Evolutionary conservation across 2,797 vertebrate genomes (phyloP).

Genomic region (Adelosebastes latens): DNA sequence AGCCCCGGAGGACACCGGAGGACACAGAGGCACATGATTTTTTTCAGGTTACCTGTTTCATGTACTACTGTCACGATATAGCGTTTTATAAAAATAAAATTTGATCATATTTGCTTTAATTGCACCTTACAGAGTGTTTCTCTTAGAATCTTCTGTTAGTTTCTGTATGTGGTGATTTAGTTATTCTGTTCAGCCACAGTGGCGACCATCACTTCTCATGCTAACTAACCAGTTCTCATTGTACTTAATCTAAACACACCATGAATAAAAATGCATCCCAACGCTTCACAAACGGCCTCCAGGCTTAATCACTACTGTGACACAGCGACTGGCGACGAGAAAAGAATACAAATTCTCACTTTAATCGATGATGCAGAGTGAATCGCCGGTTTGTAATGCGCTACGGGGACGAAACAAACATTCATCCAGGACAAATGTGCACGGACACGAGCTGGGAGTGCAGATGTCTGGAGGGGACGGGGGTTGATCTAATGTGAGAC

Average conservation of each 20-base stretch:
- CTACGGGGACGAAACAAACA: neutral
- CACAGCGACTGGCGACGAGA: neutral
- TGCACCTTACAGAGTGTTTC: neutral
- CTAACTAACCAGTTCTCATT: neutral
- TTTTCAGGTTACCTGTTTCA: too few species aligned
- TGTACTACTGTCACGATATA: too few species aligned
- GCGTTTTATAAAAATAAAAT: too few species aligned
- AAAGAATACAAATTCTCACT: neutral
- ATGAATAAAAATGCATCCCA: neutral
- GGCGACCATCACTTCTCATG: neutral
- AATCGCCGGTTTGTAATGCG: neutral
- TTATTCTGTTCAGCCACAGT: neutral
- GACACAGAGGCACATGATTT: too few species aligned
- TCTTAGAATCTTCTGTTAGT: neutral
- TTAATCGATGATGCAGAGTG: neutral
- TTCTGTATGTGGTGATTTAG: neutral
- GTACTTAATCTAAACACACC: neutral
- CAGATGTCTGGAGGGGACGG: constrained; percentile 31
- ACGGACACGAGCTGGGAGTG: neutral
- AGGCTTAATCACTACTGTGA: neutral
- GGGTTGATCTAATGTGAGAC: constrained; percentile 35
- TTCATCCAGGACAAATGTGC: neutral
- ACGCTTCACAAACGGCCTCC: neutral
- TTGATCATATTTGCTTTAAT: too few species aligned
- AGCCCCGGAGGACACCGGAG: too few species aligned